Conservation (phyloP, 1,140 invertebrate genomes). For the Bombus impatiens region DNA sequence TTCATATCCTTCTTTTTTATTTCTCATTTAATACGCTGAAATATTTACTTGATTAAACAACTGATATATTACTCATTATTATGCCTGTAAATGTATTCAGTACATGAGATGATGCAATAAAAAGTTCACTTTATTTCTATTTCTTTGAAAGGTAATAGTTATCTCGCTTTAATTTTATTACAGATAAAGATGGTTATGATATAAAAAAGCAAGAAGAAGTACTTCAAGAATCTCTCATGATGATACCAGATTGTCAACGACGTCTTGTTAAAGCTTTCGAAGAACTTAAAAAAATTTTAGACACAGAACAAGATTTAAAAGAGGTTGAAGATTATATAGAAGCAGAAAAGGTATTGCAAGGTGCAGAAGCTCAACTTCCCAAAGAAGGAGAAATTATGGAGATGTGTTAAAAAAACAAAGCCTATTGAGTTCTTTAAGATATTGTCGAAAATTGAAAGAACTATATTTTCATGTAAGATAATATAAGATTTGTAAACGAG, state of each 20-base stretch:
- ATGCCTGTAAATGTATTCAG: background rate
- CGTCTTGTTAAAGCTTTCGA: slow-evolving; percentile 89
- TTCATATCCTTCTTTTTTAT: background rate
- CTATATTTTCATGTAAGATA: slow-evolving; percentile 48
- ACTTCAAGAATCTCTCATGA: slow-evolving; percentile 93
- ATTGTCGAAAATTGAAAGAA: slow-evolving; percentile 11
- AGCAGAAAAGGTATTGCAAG: slow-evolving; percentile 87
- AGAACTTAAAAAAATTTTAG: slow-evolving; percentile 89
- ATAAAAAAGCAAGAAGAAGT: slow-evolving; percentile 95
- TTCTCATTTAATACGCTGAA: background rate
- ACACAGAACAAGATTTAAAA: slow-evolving; percentile 89
- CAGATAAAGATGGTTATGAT: slow-evolving; percentile 91
- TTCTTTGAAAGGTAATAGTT: background rate
- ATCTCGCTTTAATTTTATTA: slow-evolving; percentile 52
- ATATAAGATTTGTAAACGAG: slow-evolving; percentile 27
- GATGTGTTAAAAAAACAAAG: slow-evolving; percentile 65
- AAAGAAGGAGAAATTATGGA: slow-evolving; percentile 72
- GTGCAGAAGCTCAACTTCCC: slow-evolving; percentile 86
- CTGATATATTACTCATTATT: background rate
- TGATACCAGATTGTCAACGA: slow-evolving; percentile 93
- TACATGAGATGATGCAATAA: slow-evolving; percentile 9
- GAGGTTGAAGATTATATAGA: slow-evolving; percentile 88
- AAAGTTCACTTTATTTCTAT: background rate
- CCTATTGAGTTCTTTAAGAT: slow-evolving; percentile 5
- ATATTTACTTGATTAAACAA: background rate